Evolutionary conservation across 2,113 vertebrate genomes (phyloP).

Genomic region (Arothron firmamentum): DNA sequence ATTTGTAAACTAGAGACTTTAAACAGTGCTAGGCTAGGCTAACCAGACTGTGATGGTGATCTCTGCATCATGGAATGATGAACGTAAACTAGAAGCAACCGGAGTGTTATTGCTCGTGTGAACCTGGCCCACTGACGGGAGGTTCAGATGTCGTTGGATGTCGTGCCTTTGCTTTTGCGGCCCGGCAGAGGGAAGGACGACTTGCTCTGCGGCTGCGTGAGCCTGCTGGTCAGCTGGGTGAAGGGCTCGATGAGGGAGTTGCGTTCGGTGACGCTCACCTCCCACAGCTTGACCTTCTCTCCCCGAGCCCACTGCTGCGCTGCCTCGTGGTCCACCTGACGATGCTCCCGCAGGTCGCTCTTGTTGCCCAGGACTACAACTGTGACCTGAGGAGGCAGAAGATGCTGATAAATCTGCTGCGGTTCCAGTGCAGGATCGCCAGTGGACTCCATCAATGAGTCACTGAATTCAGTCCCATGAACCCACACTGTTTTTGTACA

Average conservation of each 20-base stretch:
- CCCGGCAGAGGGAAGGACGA: constrained; percentile 89
- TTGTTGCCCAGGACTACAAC: constrained; percentile 92
- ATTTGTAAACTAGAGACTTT: too few species aligned
- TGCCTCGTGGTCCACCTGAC: constrained; percentile 85
- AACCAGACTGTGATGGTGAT: neutral
- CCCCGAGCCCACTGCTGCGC: constrained; percentile 89
- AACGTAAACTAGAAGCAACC: neutral
- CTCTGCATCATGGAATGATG: neutral
- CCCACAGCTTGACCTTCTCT: constrained; percentile 92
- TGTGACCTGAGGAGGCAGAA: constrained; percentile 72
- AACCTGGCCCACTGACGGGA: neutral
- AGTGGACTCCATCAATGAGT: too few species aligned
- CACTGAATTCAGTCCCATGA: too few species aligned
- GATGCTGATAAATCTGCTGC: neutral
- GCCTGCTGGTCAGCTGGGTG: constrained; percentile 86
- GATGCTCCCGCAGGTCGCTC: constrained; percentile 81
- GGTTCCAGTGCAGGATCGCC: too few species aligned
- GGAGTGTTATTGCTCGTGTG: neutral
- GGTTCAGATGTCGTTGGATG: constrained; percentile 81
- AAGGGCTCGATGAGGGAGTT: constrained; percentile 89
- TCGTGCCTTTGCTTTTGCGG: constrained; percentile 86
- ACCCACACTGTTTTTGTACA: too few species aligned
- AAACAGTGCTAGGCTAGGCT: neutral
- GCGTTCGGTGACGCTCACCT: constrained; percentile 86
- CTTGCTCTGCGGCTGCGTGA: constrained; percentile 92